Conservation (phyloP, 2,797 vertebrate species). For the Peromyscus attwateri region DNA sequence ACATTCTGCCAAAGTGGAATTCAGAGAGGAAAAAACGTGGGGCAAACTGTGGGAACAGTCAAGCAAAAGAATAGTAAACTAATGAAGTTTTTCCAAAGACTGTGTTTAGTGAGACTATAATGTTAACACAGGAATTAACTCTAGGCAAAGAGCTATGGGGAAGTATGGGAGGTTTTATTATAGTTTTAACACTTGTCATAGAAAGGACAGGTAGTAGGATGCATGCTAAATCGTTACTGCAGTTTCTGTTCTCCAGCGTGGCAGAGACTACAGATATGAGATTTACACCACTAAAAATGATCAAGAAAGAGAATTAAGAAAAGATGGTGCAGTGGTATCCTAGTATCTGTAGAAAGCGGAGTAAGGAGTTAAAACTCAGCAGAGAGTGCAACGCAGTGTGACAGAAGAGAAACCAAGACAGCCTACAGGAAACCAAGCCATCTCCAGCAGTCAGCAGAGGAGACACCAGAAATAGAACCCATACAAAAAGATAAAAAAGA, state of each 20-base stretch:
- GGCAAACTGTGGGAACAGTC: background rate
- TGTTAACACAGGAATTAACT: constrained; percentile 10
- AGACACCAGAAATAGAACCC: constrained; percentile 54
- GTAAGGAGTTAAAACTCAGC: constrained; percentile 40
- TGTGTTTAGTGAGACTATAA: background rate
- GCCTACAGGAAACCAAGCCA: constrained; percentile 47
- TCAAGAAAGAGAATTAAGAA: constrained; percentile 37
- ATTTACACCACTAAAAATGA: background rate
- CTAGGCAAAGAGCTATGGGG: background rate
- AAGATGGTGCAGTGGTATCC: constrained; percentile 21
- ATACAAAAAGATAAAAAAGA: constrained; percentile 58
- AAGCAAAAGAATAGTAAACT: background rate
- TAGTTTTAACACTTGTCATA: constrained; percentile 8
- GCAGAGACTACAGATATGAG: background rate
- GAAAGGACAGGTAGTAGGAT: background rate
- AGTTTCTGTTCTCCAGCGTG: background rate
- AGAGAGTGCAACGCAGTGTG: constrained; percentile 40
- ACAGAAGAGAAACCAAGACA: constrained; percentile 19
- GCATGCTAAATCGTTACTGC: background rate
- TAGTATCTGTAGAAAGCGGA: constrained; percentile 36
- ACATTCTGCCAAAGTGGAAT: constrained; percentile 27
- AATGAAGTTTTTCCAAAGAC: constrained; percentile 10
- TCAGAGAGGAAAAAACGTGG: constrained; percentile 11
- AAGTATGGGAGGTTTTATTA: background rate
- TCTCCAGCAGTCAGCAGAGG: constrained; percentile 4